Base-by-base conservation (phyloP, 2,797 vertebrate species). In the Acrossocheilus fasciatus region DNA sequence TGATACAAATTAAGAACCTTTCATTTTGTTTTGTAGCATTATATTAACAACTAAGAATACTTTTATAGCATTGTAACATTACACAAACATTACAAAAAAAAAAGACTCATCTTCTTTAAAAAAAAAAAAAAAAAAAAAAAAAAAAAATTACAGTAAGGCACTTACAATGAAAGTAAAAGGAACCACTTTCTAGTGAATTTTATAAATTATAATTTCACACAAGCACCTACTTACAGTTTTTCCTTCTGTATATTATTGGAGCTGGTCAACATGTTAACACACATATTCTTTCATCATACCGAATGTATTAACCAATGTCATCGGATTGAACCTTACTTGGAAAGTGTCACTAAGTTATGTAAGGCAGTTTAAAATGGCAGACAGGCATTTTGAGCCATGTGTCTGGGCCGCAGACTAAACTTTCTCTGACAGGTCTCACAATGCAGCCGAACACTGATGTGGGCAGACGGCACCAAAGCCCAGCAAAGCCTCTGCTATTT, bases 401-500 rank as follows among this genome's bases (percentile, higher is more conserved):
- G 74, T 81, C 83, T 82, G 59, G 79, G 23, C 43, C 41, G 45
- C 72, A 52, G 83, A 83, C 73, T 78, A 79, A 86, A 87, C 86
- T 85, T 87, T 86, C 50, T 82, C 66, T 88, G 85, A 87, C 80
- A 81, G 85, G 84, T 89, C 86, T 87, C 69, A 59, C 64, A 59
- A 59, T 76, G 62, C 84, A 82, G 87, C 84, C 54, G 36, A 87
- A 57, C 62, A 30, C 78, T 80, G 82, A 88, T 84, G 82, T 84
- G 78, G 87, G 78, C 82, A 81, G 86, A 86, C 50, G 41, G 81
- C 41, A 87, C 82, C 84, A 89, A 86, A 89, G 88, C 88, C 77
- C n/a, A 66, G 83, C 81, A 88, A 90, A 88, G 83, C 89, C 89
- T 64, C 54, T 59, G 59, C 70, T 88, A 86, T 89, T 90, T 85